phyloP scores from a whole-genome alignment of 2,888 invertebrate genomes.

The Caenorhabditis becei region DNA sequence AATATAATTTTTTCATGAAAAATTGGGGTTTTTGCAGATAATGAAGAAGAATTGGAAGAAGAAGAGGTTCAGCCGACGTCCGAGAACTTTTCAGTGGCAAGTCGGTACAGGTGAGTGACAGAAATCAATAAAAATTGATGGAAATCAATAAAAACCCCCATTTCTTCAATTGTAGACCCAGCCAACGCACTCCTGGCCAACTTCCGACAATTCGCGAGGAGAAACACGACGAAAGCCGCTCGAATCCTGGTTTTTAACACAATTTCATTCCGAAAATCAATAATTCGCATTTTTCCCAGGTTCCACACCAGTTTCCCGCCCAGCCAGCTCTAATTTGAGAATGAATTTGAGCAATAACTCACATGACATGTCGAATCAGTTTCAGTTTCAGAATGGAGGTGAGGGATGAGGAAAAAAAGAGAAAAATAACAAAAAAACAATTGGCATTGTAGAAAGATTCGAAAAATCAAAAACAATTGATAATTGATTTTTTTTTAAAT shows the following conservation, averaged over 20 bases:
- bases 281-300: neutral
- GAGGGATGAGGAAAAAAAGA: too few species aligned
- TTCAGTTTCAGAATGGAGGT: constrained; percentile 26
- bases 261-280: neutral
- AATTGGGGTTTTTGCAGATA: neutral
- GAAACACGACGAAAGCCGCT: constrained; percentile 20
- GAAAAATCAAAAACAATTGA: too few species aligned
- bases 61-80: constrained; percentile 25
- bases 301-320: constrained; percentile 19
- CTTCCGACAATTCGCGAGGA: constrained; percentile 41
- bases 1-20: neutral
- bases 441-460: too few species aligned
- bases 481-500: too few species aligned
- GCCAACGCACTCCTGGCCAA: constrained; percentile 13
- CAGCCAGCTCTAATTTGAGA: neutral
- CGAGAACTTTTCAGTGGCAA: constrained; percentile 9
- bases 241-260: constrained; percentile 1
- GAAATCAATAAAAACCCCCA: too few species aligned
- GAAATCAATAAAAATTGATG: too few species aligned
- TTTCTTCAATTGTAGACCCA: too few species aligned
- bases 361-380: constrained; percentile 23
- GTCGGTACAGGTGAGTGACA: too few species aligned
- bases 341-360: constrained; percentile 20
- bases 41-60: constrained; percentile 6
- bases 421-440: too few species aligned